phyloP scores from a whole-genome alignment of 2,888 invertebrate genomes.

The Aplocera efformata region DNA sequence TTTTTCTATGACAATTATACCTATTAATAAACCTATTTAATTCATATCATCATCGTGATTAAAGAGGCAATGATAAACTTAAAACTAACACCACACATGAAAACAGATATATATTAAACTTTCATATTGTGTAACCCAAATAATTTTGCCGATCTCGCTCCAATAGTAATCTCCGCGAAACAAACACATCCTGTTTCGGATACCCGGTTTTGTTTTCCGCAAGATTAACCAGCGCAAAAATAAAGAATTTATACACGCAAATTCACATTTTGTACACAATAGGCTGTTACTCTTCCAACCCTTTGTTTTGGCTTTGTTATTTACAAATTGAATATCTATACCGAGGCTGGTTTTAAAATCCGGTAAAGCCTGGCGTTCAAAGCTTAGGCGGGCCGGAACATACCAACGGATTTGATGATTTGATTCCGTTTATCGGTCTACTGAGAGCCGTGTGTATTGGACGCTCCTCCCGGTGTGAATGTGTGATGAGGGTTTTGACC shows the following conservation, averaged over 20 bases:
- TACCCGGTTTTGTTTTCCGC: slow-evolving; percentile 26
- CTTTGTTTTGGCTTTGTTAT: slow-evolving; percentile 27
- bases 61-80: too few relatives aligned
- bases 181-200: slow-evolving; percentile 26
- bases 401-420: too few relatives aligned
- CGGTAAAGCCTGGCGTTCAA: not conserved
- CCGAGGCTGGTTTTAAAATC: slow-evolving; percentile 7
- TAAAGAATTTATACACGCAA: slow-evolving; percentile 24
- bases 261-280: slow-evolving; percentile 22
- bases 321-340: slow-evolving; percentile 33
- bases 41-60: too few relatives aligned
- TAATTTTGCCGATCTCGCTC: not conserved
- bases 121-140: too few relatives aligned
- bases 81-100: too few relatives aligned
- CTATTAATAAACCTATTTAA: too few relatives aligned
- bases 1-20: too few relatives aligned
- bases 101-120: too few relatives aligned
- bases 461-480: not conserved
- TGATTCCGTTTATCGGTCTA: too few relatives aligned
- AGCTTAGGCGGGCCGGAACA: too few relatives aligned
- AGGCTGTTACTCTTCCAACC: slow-evolving; percentile 25
- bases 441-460: slow-evolving; percentile 6
- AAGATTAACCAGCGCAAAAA: slow-evolving; percentile 28
- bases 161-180: slow-evolving; percentile 18
- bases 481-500: slow-evolving; percentile 10